Base-by-base conservation (phyloP, 2,113 vertebrate genomes). In the Tupaia chinensis region DNA sequence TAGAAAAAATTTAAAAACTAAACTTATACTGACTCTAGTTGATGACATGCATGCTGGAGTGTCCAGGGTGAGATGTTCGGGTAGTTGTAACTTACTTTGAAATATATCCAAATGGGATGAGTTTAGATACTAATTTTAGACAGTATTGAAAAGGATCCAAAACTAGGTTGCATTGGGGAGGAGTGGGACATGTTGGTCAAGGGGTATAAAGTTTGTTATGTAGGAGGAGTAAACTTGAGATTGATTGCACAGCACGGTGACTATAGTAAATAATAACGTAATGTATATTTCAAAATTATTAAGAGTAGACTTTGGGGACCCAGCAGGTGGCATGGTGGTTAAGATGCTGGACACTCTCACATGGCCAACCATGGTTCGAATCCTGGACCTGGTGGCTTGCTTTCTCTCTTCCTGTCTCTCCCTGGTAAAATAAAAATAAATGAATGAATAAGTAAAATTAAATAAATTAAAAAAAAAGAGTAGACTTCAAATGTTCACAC, bases 91-190 rank as follows among this genome's bases (percentile, higher is more conserved):
- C 16, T 77, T 85, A 58, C 19, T 82, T 56, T 73, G 65, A 92
- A 85, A 72, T 93, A 22, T 20, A 77, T 82, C n/a, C 53, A n/a
- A 86, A n/a, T 85, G 76, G 20, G 56, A 32, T 89, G 19, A 53
- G 25, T 81, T 94, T 68, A 72, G 56, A 90, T 70, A 63, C 54
- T 85, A 69, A 86, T 81, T 97, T 89, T 77, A 66, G 76, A 90
- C 63, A 82, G 56, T 29, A 58, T 23, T 56, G 25, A 15, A 79
- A 54, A 70, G 44, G 27, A 78, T 61, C 34, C 63, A 78, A 53
- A 84, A 69, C 0, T 34, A 68, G n/a, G 56, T 23, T 61, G 23
- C 14, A 7, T 54, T 89, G 73, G 34, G 60, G 27, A 27, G 7
- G 19, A 54, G 23, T 53, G 17, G 87, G 19, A 16, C 12, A n/a